Evolutionary conservation across 2,113 vertebrate genomes (phyloP), one percentile per base, ranked within the genome.

Genomic region (Symphodus melops): DNA sequence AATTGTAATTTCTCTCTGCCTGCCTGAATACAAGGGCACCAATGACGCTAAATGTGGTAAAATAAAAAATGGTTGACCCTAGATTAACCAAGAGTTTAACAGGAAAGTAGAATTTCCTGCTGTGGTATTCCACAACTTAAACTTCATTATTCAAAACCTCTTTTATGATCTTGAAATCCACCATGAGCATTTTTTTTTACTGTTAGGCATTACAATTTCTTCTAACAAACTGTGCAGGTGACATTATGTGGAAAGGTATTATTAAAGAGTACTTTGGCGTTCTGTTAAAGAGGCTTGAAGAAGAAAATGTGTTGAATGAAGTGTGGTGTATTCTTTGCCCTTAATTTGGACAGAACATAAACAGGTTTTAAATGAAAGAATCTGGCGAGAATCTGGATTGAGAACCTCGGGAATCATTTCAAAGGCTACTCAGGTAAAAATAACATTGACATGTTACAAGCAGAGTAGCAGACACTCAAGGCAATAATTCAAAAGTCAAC

Each of bases 401-500:
- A 81, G 76, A 69, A 72, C 16, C 46, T 1, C 17, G 49, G 68
- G 56, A 89, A 84, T 87, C 41, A 16, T 79, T 89, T 81, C 63
- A 82, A 82, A 85, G 79, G 49, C 37, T 39, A 79, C 60, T 78
- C 60, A 77, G 85, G 88, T 91, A 88, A 83, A 87, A 89, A 78
- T 86, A 90, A 85, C 86, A 87, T 65, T 88, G 87, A 89, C 91
- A 87, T 79, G 86, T 89, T 88, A 77, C 75, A 57, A 78, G 83
- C 83, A 75, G 72, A 70, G 66, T 81, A 75, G 59, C 53, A 81
- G 71, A 84, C 82, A 89, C 78, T 87, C 71, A 37, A 72, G 64
- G 83, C 84, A 88, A 81, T 91, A 85, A 87, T 85, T 91, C 88
- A 81, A 88, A 89, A 88, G 85, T 88, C 91, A 91, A 93, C 88